Evolutionary conservation across 1,140 invertebrate species (phyloP).

Genomic region (Tetramorium simillimum): DNA sequence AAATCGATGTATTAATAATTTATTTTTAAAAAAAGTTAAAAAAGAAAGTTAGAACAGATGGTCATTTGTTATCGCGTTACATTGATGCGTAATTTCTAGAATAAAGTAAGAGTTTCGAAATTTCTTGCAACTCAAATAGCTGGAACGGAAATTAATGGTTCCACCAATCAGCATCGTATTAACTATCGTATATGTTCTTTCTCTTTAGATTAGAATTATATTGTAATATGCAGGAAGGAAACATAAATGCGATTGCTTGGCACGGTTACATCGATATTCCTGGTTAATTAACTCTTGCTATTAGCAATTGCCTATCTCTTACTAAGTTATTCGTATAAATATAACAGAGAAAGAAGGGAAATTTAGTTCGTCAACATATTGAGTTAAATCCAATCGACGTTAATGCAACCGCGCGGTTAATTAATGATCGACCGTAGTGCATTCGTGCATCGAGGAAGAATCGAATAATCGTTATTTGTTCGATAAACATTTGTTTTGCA

Average conservation of each 20-base stretch:
- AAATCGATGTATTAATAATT: conserved; percentile 26
- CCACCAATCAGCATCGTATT: neutral
- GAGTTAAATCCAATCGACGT: conserved; percentile 8
- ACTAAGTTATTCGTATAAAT: conserved; percentile 18
- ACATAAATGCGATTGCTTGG: neutral
- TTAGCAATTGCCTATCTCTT: conserved; percentile 1
- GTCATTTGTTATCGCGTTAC: conserved; percentile 18
- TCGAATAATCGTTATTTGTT: conserved; percentile 6
- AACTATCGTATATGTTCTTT: conserved; percentile 2
- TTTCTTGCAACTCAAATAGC: neutral
- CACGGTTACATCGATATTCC: neutral
- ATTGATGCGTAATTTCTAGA: neutral
- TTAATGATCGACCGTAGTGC: neutral
- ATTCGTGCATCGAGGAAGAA: conserved; percentile 33
- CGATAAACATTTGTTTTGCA: conserved; percentile 40
- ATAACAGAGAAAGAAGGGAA: neutral
- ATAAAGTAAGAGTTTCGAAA: conserved; percentile 6
- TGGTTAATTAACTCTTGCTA: conserved; percentile 5
- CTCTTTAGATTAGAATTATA: neutral
- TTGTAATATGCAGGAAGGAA: neutral
- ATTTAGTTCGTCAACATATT: conserved; percentile 15
- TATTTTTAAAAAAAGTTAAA: neutral
- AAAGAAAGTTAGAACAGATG: neutral
- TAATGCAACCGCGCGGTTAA: conserved; percentile 18
- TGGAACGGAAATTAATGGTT: neutral